phyloP scores from a whole-genome alignment of 2,113 vertebrate genomes.

The Thermophis baileyi region DNA sequence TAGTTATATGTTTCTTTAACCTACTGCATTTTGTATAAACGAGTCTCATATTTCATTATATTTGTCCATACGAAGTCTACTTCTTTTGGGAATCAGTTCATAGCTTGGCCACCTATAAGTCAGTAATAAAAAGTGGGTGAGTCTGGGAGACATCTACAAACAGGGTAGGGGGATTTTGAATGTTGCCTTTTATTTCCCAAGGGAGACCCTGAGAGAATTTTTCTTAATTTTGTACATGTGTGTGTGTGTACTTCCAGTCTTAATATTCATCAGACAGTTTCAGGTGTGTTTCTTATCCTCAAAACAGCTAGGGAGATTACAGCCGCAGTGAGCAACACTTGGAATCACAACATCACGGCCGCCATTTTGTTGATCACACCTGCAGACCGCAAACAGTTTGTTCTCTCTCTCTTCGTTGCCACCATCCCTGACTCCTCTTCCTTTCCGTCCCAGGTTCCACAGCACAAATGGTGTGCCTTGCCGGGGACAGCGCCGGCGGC shows the following conservation, averaged over 20 bases:
- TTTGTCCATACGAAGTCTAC: too few relatives aligned
- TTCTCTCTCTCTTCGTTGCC: neutral
- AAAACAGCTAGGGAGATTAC: neutral
- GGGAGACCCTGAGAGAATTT: too few relatives aligned
- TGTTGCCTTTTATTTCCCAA: neutral
- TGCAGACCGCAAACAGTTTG: too few relatives aligned
- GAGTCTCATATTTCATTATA: too few relatives aligned
- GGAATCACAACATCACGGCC: neutral
- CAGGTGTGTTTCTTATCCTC: neutral
- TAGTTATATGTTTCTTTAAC: too few relatives aligned
- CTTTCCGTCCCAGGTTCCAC: slow-evolving; percentile 77
- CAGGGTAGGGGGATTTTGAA: neutral
- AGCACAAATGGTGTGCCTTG: slow-evolving; percentile 83
- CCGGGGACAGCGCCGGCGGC: slow-evolving; percentile 87
- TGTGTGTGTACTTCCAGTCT: too few relatives aligned
- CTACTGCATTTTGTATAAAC: too few relatives aligned
- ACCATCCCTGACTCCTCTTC: neutral
- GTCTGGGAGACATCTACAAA: neutral
- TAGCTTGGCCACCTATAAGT: too few relatives aligned
- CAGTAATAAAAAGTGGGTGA: neutral
- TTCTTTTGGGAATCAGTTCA: too few relatives aligned
- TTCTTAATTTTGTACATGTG: neutral
- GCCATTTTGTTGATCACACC: neutral
- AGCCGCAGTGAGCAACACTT: neutral
- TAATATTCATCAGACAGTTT: neutral